Evolutionary conservation across 2,797 vertebrate genomes (phyloP).

Genomic region (Dicrostonyx torquatus): DNA sequence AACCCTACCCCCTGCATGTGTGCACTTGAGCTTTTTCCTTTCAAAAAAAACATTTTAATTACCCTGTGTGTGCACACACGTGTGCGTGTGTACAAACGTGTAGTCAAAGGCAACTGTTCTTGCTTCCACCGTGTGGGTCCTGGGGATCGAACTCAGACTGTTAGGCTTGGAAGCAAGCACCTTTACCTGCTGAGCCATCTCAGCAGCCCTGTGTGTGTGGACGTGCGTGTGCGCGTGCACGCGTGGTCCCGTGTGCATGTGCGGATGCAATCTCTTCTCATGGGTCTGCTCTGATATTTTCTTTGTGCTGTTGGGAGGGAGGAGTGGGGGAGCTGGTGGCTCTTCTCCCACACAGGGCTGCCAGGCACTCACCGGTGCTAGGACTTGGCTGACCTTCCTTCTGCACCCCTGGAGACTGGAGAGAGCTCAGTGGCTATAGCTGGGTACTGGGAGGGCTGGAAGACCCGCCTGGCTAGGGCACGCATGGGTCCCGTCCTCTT

Average conservation of each 20-base stretch:
- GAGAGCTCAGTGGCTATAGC: background rate
- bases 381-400: background rate
- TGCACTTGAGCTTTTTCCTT: background rate
- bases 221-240: background rate
- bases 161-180: background rate
- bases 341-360: background rate
- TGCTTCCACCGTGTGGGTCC: background rate
- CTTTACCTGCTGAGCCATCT: background rate
- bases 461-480: background rate
- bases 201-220: background rate
- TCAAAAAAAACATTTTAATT: background rate
- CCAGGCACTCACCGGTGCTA: background rate
- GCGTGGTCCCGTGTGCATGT: background rate
- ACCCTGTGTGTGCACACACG: background rate
- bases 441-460: background rate
- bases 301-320: background rate
- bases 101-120: background rate
- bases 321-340: background rate
- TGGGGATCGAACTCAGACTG: background rate
- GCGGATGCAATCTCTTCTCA: constrained; percentile 34
- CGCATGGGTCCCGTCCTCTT: background rate
- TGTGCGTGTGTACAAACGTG: background rate
- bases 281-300: background rate
- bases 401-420: background rate
- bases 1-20: background rate